Percentiles rank a stretch among this genome's conserved stretches.
Evolutionary conservation across 2,113 vertebrate genomes (phyloP).

Genomic region (Xiphophorus maculatus): DNA sequence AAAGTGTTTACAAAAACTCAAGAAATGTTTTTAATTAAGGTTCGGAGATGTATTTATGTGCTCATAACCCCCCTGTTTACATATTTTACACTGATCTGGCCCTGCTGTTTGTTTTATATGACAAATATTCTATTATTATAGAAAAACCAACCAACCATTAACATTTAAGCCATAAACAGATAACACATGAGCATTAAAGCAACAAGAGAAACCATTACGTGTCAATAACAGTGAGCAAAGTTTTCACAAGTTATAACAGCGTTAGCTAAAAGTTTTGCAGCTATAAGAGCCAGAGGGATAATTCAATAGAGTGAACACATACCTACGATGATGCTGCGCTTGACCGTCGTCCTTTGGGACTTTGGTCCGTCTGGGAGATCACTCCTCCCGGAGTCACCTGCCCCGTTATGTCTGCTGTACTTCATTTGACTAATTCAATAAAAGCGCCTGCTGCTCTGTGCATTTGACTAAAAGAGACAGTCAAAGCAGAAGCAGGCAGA

Average conservation of each 20-base stretch:
- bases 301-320: conserved; percentile 34
- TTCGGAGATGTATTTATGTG: background rate
- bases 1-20: background rate
- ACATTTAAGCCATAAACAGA: background rate
- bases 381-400: conserved; percentile 41
- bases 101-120: background rate
- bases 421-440: conserved; percentile 80
- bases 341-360: conserved; percentile 24
- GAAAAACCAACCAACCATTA: background rate
- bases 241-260: background rate
- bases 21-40: background rate
- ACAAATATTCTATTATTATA: background rate
- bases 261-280: background rate
- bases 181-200: background rate
- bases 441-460: conserved; percentile 27
- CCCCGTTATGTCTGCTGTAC: conserved; percentile 63
- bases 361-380: conserved; percentile 37
- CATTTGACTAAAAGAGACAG: conserved; percentile 25
- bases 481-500: conserved; percentile 12
- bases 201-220: background rate
- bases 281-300: background rate
- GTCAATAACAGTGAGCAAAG: too few species aligned
- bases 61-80: background rate
- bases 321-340: conserved; percentile 37
- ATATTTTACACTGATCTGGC: background rate